Evolutionary conservation across 2,113 vertebrate species (phyloP).

Genomic region (Heliornis fulica): DNA sequence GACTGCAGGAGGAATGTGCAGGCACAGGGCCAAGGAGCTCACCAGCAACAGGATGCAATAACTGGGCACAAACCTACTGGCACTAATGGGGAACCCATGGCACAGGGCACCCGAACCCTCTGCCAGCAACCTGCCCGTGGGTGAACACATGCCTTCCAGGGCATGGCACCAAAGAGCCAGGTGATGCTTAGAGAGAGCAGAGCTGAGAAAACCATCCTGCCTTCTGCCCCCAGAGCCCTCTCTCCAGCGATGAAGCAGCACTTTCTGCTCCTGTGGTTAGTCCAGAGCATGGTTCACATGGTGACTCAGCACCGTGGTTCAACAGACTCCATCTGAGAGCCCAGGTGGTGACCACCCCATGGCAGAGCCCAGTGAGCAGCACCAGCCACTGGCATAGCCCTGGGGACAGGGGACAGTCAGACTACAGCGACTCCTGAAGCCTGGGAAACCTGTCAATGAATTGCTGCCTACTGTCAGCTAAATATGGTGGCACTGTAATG

Average conservation of each 20-base stretch:
- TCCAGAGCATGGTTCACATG: neutral
- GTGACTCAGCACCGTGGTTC: neutral
- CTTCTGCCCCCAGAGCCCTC: neutral
- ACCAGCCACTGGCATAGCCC: neutral
- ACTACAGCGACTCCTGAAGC: neutral
- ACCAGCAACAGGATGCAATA: neutral
- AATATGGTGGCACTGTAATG: neutral
- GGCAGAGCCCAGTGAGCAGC: rapidly evolving
- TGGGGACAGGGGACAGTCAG: rapidly evolving
- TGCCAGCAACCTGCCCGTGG: neutral
- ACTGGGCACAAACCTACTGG: neutral
- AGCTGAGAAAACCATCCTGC: neutral
- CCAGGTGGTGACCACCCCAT: rapidly evolving
- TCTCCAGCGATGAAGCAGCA: neutral
- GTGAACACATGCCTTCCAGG: rapidly evolving
- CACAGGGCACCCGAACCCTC: neutral
- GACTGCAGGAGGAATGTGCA: neutral
- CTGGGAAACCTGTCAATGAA: neutral
- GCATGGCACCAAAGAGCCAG: neutral
- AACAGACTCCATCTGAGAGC: neutral
- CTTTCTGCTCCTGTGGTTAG: neutral
- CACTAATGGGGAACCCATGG: neutral
- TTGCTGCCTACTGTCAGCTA: neutral
- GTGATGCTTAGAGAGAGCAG: neutral
- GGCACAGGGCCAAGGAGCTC: neutral